Evolutionary conservation across 2,113 vertebrate genomes (phyloP), one percentile per base, ranked within the genome.

Genomic region (Lates calcarifer): DNA sequence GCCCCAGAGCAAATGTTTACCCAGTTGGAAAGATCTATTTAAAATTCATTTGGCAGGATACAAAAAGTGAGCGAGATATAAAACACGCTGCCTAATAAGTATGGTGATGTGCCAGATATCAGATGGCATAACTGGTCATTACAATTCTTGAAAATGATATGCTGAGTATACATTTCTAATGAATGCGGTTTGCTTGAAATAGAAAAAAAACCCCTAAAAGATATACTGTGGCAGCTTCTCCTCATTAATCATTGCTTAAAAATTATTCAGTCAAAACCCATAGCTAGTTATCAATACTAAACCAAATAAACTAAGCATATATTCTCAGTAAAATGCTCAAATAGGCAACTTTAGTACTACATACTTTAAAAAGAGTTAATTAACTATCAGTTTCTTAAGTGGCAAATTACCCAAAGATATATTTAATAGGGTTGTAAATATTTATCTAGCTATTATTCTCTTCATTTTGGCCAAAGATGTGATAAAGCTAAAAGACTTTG

Each of bases 1-100:
- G 86, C 74, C 74, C 74, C 43, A 45, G 81, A 84, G 88, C 86
- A 88, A 89, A 84, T 80, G 88, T 86, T 89, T 87, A 91, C 70
- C 83, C 64, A 70, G 85, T 68, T 90, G 87, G 80, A 91, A 81
- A 74, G 64, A 81, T 79, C 37, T 43, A 72, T 74, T 86, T 82
- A 72, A 87, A 86, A 85, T 83, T 76, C 55, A 83, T 88, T 88
- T 90, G 84, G 86, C 90, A 87, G 73, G 69, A 82, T 10, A 74
- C 69, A 72, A 69, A 86, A 89, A 86, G 73, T 77, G 58, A 85
- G 87, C 3, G 9, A 39, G 67, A 83, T 71, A 37, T 68, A 81
- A 87, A 84, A 82, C 73, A 77, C 31, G 18, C 79, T 14, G 31
- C 57, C 68, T 83, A 87, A 83, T 83, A 85, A 85, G 66, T 55